Conservation (phyloP, 2,113 vertebrate species). For the Apus apus region DNA sequence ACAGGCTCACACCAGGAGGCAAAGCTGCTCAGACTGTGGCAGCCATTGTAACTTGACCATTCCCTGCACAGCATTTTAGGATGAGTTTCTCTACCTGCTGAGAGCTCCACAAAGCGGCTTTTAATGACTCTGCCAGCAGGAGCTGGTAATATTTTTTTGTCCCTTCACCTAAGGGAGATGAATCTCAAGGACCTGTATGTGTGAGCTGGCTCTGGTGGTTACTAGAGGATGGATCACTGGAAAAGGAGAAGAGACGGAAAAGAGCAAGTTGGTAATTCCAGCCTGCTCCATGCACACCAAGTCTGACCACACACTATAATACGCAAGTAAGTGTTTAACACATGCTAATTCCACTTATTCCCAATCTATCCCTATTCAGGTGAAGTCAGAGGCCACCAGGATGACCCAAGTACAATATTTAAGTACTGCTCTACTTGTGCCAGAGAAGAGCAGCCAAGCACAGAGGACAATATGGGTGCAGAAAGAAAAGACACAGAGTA, state of each 20-base stretch:
- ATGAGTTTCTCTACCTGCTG: not conserved
- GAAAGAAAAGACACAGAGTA: not conserved
- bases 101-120: not conserved
- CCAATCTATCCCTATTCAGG: not conserved
- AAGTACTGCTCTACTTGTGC: not conserved
- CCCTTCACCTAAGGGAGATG: not conserved
- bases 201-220: not conserved
- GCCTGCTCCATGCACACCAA: not conserved
- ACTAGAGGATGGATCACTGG: not conserved
- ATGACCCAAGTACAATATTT: not conserved
- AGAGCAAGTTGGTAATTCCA: not conserved
- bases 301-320: not conserved
- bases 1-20: not conserved
- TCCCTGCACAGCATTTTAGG: not conserved
- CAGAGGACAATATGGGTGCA: not conserved
- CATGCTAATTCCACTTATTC: not conserved
- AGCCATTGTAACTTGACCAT: conserved; percentile 35
- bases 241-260: not conserved
- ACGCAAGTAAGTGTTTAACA: not conserved
- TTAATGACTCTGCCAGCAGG: not conserved
- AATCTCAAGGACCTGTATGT: not conserved
- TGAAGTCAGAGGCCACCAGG: not conserved
- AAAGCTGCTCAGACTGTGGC: conserved; percentile 46
- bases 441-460: not conserved
- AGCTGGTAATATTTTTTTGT: not conserved